phyloP scores from a whole-genome alignment of 1,140 invertebrate species.

The Halictus rubicundus region DNA sequence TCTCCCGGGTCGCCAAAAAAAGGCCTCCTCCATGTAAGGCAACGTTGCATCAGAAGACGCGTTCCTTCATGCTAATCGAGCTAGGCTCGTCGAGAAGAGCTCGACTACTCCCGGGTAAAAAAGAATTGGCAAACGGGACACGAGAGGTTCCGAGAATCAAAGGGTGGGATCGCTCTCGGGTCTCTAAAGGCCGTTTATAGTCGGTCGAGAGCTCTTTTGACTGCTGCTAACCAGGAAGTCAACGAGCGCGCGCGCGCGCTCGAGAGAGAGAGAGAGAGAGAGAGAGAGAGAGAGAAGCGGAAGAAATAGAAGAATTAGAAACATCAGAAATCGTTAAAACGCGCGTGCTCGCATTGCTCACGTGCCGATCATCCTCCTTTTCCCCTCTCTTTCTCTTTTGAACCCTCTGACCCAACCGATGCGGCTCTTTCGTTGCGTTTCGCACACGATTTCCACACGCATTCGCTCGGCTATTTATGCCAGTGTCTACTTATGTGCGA shows the following conservation, averaged over 20 bases:
- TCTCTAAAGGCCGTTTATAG: constrained; percentile 42
- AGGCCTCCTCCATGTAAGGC: neutral
- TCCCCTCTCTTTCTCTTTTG: neutral
- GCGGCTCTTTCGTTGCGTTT: too few relatives aligned
- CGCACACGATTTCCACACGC: too few relatives aligned
- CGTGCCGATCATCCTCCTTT: constrained; percentile 7
- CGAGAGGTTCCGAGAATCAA: constrained; percentile 28
- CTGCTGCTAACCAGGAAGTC: constrained; percentile 17
- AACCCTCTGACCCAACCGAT: too few relatives aligned
- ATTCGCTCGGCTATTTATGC: constrained; percentile 30
- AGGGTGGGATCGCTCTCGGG: constrained; percentile 20
- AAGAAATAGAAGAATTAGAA: constrained; percentile 30
- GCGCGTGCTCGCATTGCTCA: constrained; percentile 41
- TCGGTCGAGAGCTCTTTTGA: constrained; percentile 25
- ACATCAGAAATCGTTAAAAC: constrained; percentile 48
- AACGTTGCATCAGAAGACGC: neutral
- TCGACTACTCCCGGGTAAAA: neutral
- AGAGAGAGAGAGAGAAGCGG: too few relatives aligned
- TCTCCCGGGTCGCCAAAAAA: too few relatives aligned
- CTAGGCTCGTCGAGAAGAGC: neutral
- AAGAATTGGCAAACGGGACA: constrained; percentile 16
- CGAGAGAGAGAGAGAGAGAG: neutral
- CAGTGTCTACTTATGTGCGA: constrained; percentile 41
- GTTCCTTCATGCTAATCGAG: constrained; percentile 20
- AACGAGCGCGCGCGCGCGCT: too few relatives aligned